Evolutionary conservation across 2,888 invertebrate species (phyloP), one percentile per base, ranked within the genome.

Genomic region (Cephus pygmeus): DNA sequence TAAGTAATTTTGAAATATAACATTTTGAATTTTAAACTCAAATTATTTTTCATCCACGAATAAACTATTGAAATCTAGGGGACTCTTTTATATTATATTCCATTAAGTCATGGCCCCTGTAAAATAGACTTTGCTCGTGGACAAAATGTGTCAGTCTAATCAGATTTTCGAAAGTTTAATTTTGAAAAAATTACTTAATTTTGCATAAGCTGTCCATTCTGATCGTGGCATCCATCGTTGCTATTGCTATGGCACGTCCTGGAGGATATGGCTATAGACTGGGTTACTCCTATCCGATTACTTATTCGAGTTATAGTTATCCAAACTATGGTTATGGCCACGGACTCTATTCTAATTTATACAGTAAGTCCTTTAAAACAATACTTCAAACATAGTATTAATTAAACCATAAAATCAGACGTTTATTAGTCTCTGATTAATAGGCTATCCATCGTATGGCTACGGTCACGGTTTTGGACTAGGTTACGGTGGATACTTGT

Each of bases 161-260:
- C 23, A 23, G 23, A 11, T 33, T 33, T 71, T 30, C 12, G 3
- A 23, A 69, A 4, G 1, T 40, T 35, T 35, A 73, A 9, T 74
- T 34, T 12, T 30, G n/a, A 4, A 30, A 69, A 12, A 30, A 34
- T 40, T 35, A 23, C 4, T n/a, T 30, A 56, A 23, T 56, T 56
- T 56, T 56, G 9, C 56, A 23, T 56, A 23, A 56, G 56, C 56
- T 89, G 73, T 79, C 86, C 69, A 81, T 87, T 56, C 77, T 90
- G 73, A 80, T 90, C 73, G 79, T 90, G 77, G 85, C 85, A 73
- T 81, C 84, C 74, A 82, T 88, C 69, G 78, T 87, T 69, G 83
- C 86, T 33, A 74, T 85, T 31, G 86, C 79, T 15, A 34, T 86
- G 69, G 90, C 87, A 12, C 89, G 88, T 80, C 90, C 90, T 12